Base-by-base conservation (phyloP, 2,113 vertebrate genomes). In the Elanus axillaris region DNA sequence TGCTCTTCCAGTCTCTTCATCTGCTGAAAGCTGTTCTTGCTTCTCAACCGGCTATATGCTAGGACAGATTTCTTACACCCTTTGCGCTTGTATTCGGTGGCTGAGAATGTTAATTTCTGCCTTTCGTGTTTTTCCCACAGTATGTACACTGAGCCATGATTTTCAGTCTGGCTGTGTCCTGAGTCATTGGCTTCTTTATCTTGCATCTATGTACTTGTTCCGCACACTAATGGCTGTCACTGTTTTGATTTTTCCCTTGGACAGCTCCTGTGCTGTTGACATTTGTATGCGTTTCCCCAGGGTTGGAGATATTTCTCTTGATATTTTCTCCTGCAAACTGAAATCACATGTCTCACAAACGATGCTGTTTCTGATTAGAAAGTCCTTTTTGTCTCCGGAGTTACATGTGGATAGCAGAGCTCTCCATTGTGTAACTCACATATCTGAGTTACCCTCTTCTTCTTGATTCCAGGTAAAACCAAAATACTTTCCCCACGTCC, bases 351-450 rank as follows among this genome's bases (percentile, higher is more conserved):
- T 84, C 82, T 75, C n/a, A 45, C 36, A 75, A 88, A 56, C 2
- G 17, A 88, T 80, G 47, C 94, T 97, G 91, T 67, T 95, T 95
- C 76, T 89, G 76, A 94, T 95, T 91, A 97, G 36, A 59, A 76
- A 73, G 89, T 91, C 42, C 16, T 89, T 94, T 88, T 80, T 78
- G 32, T 96, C 68, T 88, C 36, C 3, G 0, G 48, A 81, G 36
- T 92, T 89, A 76, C 95, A 93, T 69, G 72, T 94, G 88, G 73
- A 74, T 85, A 87, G 56, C 83, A 97, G 86, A 94, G 86, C 63
- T 84, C 25, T 85, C 36, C n/a, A 11, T 38, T 97, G 83, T 82
- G 62, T 89, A 91, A 85, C 34, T 88, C 77, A 42, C 12, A 21
- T 75, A 63, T 67, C 67, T 85, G 73, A 67, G 32, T 81, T 67